phyloP scores from a whole-genome alignment of 64 coral and sea anemone species.

The Catalaphyllia jardinei region DNA sequence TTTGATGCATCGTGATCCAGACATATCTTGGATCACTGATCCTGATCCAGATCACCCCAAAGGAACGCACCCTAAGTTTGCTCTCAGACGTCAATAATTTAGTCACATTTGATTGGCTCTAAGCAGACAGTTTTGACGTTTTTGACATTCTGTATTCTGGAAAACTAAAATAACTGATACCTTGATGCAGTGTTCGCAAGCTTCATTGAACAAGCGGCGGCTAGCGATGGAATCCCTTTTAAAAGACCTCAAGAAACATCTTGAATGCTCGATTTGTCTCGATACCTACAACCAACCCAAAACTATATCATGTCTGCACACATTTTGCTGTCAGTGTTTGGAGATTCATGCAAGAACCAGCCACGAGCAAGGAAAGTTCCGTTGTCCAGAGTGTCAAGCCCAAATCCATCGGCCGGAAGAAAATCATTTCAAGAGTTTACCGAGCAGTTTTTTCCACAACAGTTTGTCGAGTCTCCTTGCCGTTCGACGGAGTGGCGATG shows the following conservation, averaged over 20 bases:
- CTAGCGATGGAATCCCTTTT: constrained; percentile 6
- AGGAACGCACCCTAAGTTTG: no score
- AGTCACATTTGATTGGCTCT: no score
- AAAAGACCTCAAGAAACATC: constrained; percentile 22
- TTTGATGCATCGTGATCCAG: no score
- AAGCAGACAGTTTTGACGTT: no score
- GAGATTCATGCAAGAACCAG: neutral
- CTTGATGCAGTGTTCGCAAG: no score
- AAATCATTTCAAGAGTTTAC: neutral
- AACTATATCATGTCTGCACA: constrained; percentile 4
- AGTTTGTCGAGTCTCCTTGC: constrained; percentile 12
- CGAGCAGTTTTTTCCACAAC: constrained; percentile 32
- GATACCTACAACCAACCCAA: neutral
- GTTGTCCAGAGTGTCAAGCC: constrained; percentile 27
- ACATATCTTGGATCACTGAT: no score
- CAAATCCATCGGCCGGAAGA: constrained; percentile 3
- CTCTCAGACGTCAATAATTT: no score
- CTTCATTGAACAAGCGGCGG: no score
- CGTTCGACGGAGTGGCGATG: neutral
- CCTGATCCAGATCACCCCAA: no score
- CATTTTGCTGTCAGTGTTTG: neutral
- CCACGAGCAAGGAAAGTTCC: neutral
- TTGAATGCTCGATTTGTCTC: constrained; percentile 31
- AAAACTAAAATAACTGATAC: neutral
- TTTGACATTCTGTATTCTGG: neutral